Percentiles rank a stretch among this genome's conserved stretches.
Evolutionary conservation across 2,113 vertebrate species (phyloP).

Genomic region (Neolamprologus hecqui): DNA sequence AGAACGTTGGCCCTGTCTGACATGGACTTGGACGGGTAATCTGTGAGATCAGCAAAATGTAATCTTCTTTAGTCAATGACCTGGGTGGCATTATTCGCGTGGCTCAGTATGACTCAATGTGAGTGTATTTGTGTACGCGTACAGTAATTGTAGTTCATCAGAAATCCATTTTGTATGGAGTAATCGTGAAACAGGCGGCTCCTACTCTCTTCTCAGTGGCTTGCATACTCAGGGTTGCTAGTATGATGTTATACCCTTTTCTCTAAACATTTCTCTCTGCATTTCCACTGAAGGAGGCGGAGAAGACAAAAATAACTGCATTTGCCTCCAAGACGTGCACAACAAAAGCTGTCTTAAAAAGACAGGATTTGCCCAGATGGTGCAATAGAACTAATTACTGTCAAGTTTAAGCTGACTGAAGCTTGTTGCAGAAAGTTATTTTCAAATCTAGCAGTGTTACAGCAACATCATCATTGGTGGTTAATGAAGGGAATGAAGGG

Average conservation of each 20-base stretch:
- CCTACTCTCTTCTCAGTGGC: neutral
- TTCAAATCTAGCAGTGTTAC: neutral
- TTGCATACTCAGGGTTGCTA: neutral
- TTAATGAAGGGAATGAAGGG: neutral
- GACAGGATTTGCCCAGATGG: neutral
- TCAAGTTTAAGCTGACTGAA: neutral
- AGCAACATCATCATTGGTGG: neutral
- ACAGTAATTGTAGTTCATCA: neutral
- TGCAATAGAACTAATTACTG: neutral
- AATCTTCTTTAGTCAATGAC: conserved; percentile 63
- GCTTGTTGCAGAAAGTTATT: neutral
- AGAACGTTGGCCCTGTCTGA: neutral
- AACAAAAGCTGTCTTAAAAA: neutral
- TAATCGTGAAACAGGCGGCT: neutral
- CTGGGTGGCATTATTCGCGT: neutral
- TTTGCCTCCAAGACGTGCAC: neutral
- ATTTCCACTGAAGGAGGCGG: neutral
- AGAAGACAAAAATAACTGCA: neutral
- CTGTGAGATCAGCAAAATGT: conserved; percentile 66
- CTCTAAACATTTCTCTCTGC: neutral
- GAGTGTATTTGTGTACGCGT: neutral
- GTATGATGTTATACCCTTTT: neutral
- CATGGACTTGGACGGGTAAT: conserved; percentile 51
- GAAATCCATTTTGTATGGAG: neutral
- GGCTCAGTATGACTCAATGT: neutral